Percentiles rank a stretch among this genome's conserved stretches.
These are phyloP conservation scores for Saccostrea glomerata DNA, from an alignment of 1,140 invertebrate genomes.

Conservation along the genomic window DNA sequence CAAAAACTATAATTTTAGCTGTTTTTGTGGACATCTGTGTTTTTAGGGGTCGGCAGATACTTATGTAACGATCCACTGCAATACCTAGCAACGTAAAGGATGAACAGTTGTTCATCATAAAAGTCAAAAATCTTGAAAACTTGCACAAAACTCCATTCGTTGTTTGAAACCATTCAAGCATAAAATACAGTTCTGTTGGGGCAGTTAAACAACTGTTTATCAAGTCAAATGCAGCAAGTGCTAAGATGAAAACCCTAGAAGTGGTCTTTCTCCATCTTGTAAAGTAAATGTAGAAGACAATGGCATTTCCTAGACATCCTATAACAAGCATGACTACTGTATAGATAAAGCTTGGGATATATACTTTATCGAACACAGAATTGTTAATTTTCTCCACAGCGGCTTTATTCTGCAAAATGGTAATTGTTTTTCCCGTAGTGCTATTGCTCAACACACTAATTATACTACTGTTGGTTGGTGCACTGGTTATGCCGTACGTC, in stretches of 20 bases:
- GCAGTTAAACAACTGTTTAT: conserved; percentile 67
- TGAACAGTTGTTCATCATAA: conserved; percentile 67
- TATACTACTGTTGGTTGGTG: neutral
- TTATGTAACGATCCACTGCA: conserved; percentile 66
- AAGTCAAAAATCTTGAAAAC: conserved; percentile 64
- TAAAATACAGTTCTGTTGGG: conserved; percentile 65
- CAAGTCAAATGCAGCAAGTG: conserved; percentile 64
- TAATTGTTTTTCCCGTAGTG: neutral
- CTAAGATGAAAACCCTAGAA: conserved; percentile 61
- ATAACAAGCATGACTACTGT: conserved; percentile 61
- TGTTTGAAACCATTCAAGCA: conserved; percentile 60
- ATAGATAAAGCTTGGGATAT: conserved; percentile 59
- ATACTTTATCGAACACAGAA: conserved; percentile 23
- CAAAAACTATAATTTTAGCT: conserved; percentile 59
- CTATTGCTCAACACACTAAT: neutral
- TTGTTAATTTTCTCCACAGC: conserved; percentile 28
- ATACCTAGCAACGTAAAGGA: conserved; percentile 64
- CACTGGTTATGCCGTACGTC: neutral
- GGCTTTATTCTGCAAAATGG: neutral
- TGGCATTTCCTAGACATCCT: conserved; percentile 62
- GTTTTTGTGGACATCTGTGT: conserved; percentile 47
- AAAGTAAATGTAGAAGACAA: conserved; percentile 68
- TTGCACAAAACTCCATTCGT: conserved; percentile 61
- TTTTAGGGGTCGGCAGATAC: conserved; percentile 64
- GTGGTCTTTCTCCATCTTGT: conserved; percentile 62